phyloP scores from a whole-genome alignment of 2,113 vertebrate species.

The Pagrus major region DNA sequence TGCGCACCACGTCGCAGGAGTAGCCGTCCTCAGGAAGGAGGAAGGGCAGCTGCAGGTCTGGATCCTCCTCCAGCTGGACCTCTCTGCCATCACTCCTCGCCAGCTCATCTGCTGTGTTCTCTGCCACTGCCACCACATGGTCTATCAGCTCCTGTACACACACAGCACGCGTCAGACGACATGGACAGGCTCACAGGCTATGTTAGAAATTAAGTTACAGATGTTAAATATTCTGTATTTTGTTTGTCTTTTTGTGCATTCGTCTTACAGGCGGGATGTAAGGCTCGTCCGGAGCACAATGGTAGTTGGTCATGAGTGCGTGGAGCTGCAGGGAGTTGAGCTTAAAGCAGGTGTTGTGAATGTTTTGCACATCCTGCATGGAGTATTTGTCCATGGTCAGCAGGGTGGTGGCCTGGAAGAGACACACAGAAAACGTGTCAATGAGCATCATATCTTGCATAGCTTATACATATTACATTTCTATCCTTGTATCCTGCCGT shows the following conservation, averaged over 20 bases:
- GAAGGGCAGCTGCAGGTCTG: slow-evolving; percentile 98
- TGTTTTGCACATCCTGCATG: slow-evolving; percentile 92
- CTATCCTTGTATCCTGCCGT: not conserved
- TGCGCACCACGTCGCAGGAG: slow-evolving; percentile 97
- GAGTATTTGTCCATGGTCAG: slow-evolving; percentile 99
- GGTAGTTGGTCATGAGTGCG: slow-evolving; percentile 95
- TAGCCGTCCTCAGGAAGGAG: slow-evolving; percentile 98
- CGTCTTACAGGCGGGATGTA: slow-evolving; percentile 93
- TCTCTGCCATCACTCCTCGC: slow-evolving; percentile 96
- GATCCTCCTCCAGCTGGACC: slow-evolving; percentile 96
- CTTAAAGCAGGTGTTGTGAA: slow-evolving; percentile 98
- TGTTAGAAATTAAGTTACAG: not conserved
- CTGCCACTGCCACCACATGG: slow-evolving; percentile 94
- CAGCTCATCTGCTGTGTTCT: slow-evolving; percentile 96
- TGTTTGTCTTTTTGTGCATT: not conserved
- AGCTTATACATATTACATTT: not conserved
- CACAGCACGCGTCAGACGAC: not conserved
- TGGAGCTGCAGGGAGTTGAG: slow-evolving; percentile 97
- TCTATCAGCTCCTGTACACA: slow-evolving; percentile 92
- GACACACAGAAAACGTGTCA: not conserved
- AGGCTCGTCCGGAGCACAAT: slow-evolving; percentile 97
- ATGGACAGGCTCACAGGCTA: not conserved
- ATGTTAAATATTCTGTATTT: not conserved
- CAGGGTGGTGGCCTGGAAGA: slow-evolving; percentile 93
- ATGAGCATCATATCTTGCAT: not conserved